These are phyloP conservation scores for Hyphantria cunea DNA, from an alignment of 1,140 invertebrate genomes.

Conservation along the genomic window DNA sequence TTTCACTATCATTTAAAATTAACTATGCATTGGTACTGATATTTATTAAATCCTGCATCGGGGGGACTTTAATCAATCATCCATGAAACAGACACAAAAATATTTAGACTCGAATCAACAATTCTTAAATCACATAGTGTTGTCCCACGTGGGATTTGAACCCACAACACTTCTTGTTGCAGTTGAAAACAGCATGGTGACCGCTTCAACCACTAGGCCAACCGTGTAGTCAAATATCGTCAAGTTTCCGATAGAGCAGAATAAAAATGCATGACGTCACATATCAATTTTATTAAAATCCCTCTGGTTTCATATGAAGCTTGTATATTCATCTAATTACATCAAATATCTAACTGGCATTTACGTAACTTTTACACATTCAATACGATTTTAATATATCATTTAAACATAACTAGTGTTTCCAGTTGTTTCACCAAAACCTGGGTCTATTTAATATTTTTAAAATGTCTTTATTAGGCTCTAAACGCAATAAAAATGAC, in stretches of 20 bases:
- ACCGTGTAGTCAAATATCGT: too few relatives aligned
- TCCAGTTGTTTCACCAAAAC: neutral
- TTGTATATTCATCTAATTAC: constrained; percentile 73
- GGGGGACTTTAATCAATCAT: too few relatives aligned
- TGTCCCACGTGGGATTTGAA: too few relatives aligned
- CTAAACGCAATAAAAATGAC: constrained; percentile 3
- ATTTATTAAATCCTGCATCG: too few relatives aligned
- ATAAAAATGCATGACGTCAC: constrained; percentile 49
- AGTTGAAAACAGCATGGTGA: too few relatives aligned
- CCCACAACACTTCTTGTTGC: too few relatives aligned
- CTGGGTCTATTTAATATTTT: neutral
- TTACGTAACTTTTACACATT: constrained; percentile 31
- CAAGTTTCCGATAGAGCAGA: neutral
- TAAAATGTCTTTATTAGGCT: constrained; percentile 19
- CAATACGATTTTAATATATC: constrained; percentile 15
- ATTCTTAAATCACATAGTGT: too few relatives aligned
- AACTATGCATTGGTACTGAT: too few relatives aligned
- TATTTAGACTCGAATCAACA: too few relatives aligned
- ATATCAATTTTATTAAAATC: constrained; percentile 78
- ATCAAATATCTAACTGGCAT: constrained; percentile 61
- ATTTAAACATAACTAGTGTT: neutral
- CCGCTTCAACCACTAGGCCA: too few relatives aligned
- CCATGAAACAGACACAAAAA: too few relatives aligned
- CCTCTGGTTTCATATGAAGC: constrained; percentile 70
- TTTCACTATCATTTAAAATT: too few relatives aligned